Percentiles rank a stretch among this genome's conserved stretches.
phyloP scores from a whole-genome alignment of 2,888 invertebrate genomes.

The Caenorhabditis angaria region DNA sequence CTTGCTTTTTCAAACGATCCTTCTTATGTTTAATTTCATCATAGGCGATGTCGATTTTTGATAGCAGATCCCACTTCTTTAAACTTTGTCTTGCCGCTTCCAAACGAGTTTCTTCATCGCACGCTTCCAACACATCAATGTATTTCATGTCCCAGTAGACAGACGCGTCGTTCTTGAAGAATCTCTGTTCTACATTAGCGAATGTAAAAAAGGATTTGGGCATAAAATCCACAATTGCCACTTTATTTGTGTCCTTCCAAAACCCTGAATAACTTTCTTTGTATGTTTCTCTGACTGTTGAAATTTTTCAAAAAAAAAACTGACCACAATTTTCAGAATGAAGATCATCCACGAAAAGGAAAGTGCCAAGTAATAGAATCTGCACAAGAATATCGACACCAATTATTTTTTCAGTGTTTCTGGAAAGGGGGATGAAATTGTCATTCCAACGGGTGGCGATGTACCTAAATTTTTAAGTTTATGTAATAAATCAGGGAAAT shows the following conservation, averaged over 20 bases:
- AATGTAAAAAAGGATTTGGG: conserved; percentile 23
- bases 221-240: conserved; percentile 41
- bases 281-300: conserved; percentile 11
- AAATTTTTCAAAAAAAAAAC: conserved; percentile 26
- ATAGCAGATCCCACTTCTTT: neutral
- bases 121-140: neutral
- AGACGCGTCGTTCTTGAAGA: neutral
- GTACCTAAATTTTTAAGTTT: conserved; percentile 17
- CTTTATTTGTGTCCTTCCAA: conserved; percentile 40
- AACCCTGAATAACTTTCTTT: conserved; percentile 30
- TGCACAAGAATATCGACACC: conserved; percentile 31
- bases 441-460: conserved; percentile 15
- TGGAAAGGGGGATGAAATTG: conserved; percentile 12
- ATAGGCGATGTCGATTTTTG: neutral
- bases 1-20: neutral
- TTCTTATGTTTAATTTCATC: neutral
- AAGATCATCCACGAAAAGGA: conserved; percentile 30
- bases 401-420: conserved; percentile 16
- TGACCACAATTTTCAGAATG: conserved; percentile 37
- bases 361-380: conserved; percentile 25
- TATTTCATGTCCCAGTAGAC: neutral
- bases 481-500: conserved; percentile 16
- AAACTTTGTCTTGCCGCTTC: neutral
- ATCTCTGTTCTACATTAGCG: neutral
- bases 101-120: neutral